A percentile compares a stretch with the other conserved stretches of the same genome.
These are phyloP conservation scores for Drosophila demipolita DNA, from an alignment of 2,888 invertebrate species.

Conservation along the genomic window DNA sequence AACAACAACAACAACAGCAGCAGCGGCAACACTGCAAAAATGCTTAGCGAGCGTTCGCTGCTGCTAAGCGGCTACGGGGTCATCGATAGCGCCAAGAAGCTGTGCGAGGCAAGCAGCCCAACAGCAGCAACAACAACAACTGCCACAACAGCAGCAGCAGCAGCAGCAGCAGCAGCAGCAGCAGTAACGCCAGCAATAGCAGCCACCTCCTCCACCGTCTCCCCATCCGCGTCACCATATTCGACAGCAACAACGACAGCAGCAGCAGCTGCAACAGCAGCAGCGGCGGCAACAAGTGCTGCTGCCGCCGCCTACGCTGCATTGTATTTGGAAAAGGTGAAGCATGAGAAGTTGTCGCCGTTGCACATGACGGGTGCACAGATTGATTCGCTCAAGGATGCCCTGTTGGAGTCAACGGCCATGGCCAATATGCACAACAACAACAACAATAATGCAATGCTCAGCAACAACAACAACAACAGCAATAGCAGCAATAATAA, in stretches of 20 bases:
- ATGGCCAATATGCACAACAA: conserved; percentile 69
- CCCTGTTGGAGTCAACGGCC: conserved; percentile 75
- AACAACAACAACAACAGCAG: conserved; percentile 29
- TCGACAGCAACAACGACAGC: conserved; percentile 44
- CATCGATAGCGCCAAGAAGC: conserved; percentile 81
- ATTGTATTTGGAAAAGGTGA: conserved; percentile 83
- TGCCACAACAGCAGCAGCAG: conserved; percentile 30
- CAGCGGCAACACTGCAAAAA: conserved; percentile 70
- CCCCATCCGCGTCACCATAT: conserved; percentile 19
- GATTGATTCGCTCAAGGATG: conserved; percentile 82
- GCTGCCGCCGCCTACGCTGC: conserved; percentile 79
- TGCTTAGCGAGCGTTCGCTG: conserved; percentile 85
- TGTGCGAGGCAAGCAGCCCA: conserved; percentile 76
- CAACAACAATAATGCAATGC: conserved; percentile 69
- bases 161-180: conserved; percentile 36
- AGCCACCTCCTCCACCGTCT: neutral
- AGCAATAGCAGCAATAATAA: conserved; percentile 60
- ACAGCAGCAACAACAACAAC: conserved; percentile 34
- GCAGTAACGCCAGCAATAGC: conserved; percentile 35
- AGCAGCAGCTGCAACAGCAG: conserved; percentile 42
- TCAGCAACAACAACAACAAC: conserved; percentile 67
- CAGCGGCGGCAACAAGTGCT: conserved; percentile 53
- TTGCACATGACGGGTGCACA: conserved; percentile 66
- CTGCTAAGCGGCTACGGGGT: conserved; percentile 82
- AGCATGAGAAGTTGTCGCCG: conserved; percentile 83